Evolutionary conservation across 2,797 vertebrate genomes (phyloP), one percentile per base, ranked within the genome.

Genomic region (Coregonus sp.): DNA sequence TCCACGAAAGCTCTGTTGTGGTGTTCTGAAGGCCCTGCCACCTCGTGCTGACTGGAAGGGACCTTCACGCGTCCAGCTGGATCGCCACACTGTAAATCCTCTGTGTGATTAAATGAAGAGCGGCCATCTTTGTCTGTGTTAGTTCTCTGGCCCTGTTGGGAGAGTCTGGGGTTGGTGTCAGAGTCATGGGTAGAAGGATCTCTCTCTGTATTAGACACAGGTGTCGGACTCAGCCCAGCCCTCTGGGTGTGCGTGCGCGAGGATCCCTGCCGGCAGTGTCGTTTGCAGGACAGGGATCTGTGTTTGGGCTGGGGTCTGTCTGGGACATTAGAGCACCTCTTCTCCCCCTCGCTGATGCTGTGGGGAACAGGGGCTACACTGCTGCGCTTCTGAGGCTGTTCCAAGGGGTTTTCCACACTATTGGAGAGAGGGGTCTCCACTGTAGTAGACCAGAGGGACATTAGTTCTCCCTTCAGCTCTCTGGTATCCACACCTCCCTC

Each of bases 391-490:
- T 56, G 29, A 65, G 56, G 20, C n/a, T 75, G 79, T 81, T 72
- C 79, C 47, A 35, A 72, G 75, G 81, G 31, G 12, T 67, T 35
- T 67, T 33, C 63, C 63, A 67, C 4, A 35, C 31, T 67, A 16
- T 1, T 4, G 5, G 65, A 35, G 12, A 9, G 12, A 14, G 12
- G 31, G 50, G 14, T 50, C 47, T 52, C 72, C 52, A 54, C 67
- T 67, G 72, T 2, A 1, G 47, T 76, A 75, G 78, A 72, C 59
- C n/a, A 65, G 0, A 67, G 11, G 9, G 78, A 35, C 31, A 15
- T 79, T 4, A 74, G 79, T 51, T 84, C 81, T 5, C 72, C 83
- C 73, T 82, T 79, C 1, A 37, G 82, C 61, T 87, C 83, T 5
- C 59, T 40, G n/a, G 54, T 59, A 37, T 56, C 12, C 4, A 47